A percentile compares a stretch with the other conserved stretches of the same genome.
These are phyloP conservation scores for Sebastes fasciatus DNA, from an alignment of 2,113 vertebrate species.

Conservation along the genomic window DNA sequence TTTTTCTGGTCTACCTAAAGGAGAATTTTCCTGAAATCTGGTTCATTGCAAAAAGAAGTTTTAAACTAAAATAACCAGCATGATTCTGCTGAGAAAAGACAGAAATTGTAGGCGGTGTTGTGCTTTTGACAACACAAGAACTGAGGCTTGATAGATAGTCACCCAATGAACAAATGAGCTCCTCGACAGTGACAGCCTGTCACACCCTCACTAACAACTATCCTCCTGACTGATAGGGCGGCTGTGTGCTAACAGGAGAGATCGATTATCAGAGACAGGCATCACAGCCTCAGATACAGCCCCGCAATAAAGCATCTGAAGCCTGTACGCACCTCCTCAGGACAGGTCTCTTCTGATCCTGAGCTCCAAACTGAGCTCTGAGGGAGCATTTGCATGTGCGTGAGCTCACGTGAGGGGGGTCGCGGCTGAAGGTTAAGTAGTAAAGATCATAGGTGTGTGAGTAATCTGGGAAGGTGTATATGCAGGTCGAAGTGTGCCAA, in stretches of 20 bases:
- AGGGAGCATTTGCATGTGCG: conserved; percentile 14
- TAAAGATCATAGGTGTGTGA: conserved; percentile 29
- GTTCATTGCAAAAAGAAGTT: not conserved
- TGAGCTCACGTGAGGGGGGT: not conserved
- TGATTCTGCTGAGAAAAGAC: not conserved
- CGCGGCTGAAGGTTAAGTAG: conserved; percentile 39
- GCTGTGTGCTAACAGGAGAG: conserved; percentile 58
- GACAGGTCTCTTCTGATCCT: conserved; percentile 18
- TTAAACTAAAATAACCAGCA: not conserved
- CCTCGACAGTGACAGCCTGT: conserved; percentile 49
- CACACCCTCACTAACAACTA: conserved; percentile 61
- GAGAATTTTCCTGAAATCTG: conserved; percentile 1
- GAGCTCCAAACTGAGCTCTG: conserved; percentile 12
- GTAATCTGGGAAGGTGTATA: conserved; percentile 22
- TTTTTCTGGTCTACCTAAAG: not conserved
- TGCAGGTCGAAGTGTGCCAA: conserved; percentile 43
- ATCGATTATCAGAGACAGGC: conserved; percentile 72
- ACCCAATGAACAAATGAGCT: conserved; percentile 55
- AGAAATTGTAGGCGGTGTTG: not conserved
- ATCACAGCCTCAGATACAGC: conserved; percentile 62
- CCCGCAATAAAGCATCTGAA: conserved; percentile 50
- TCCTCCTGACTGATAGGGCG: conserved; percentile 60
- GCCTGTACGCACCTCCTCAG: conserved; percentile 17
- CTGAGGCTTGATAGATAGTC: conserved; percentile 15
- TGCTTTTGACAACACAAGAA: conserved; percentile 12